These are phyloP conservation scores for Eupithecia pulchellata DNA, from an alignment of 2,888 invertebrate genomes.

Conservation along the genomic window DNA sequence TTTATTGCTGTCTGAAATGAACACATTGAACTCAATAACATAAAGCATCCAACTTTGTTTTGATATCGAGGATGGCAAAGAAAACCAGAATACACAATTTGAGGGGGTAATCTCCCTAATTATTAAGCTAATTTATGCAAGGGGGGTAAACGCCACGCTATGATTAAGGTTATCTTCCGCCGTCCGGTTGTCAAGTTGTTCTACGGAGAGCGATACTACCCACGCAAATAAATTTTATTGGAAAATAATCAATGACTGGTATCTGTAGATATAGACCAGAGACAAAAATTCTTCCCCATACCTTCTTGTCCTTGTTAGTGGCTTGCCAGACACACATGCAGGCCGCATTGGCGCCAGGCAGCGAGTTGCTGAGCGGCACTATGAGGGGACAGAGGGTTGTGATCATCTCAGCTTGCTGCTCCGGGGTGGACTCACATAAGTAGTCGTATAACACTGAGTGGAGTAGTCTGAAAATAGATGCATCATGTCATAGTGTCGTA, in stretches of 20 bases:
- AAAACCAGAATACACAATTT: no score
- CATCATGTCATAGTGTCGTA: no score
- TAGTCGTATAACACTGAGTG: conserved; percentile 94
- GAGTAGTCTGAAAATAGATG: conserved; percentile 82
- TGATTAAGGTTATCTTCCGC: background rate
- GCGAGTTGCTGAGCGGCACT: conserved; percentile 88
- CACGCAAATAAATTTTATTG: no score
- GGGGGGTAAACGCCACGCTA: background rate
- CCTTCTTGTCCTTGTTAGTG: conserved; percentile 91
- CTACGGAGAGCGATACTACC: background rate
- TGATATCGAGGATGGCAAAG: no score
- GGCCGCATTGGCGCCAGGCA: conserved; percentile 92
- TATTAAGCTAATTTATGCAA: no score
- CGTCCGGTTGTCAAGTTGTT: background rate
- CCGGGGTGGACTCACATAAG: conserved; percentile 88
- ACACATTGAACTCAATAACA: no score
- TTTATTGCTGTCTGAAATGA: no score
- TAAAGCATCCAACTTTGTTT: no score
- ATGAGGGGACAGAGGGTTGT: conserved; percentile 88
- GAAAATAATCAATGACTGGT: no score
- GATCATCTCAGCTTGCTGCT: conserved; percentile 91
- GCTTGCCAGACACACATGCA: conserved; percentile 95
- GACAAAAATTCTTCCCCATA: conserved; percentile 50
- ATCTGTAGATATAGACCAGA: conserved; percentile 86
- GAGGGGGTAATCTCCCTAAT: no score